A percentile compares a stretch with the other conserved stretches of the same genome.
Evolutionary conservation across 2,888 invertebrate species (phyloP).

Genomic region (Kuschelorhynchus macadamiae): DNA sequence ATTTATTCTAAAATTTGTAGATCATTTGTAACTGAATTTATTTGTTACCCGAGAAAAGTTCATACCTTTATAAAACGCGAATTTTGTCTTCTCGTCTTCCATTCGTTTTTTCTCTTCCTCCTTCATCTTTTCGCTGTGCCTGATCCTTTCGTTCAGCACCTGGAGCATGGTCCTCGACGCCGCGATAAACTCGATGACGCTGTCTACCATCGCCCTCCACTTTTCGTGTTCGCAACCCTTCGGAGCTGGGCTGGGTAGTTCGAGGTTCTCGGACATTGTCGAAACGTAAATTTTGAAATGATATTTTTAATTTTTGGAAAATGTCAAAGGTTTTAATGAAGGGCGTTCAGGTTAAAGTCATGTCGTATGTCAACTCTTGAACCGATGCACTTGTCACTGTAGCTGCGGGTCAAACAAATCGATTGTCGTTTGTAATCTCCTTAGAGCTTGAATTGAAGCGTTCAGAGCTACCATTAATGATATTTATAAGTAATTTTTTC

Average conservation of each 20-base stretch:
- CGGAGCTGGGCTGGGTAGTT: not conserved
- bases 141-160: slow-evolving; percentile 35
- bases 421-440: too few species aligned
- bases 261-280: slow-evolving; percentile 6
- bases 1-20: too few species aligned
- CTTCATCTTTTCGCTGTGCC: slow-evolving; percentile 14
- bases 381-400: too few species aligned
- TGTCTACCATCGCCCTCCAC: slow-evolving; percentile 50
- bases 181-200: slow-evolving; percentile 48
- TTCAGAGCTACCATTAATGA: too few species aligned
- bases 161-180: slow-evolving; percentile 46
- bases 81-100: slow-evolving; percentile 23
- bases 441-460: too few species aligned
- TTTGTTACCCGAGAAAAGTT: too few species aligned
- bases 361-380: too few species aligned
- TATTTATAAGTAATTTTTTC: too few species aligned
- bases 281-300: slow-evolving; percentile 18
- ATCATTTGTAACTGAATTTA: too few species aligned
- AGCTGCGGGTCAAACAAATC: too few species aligned
- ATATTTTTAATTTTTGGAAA: not conserved
- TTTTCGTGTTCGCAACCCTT: slow-evolving; percentile 33
- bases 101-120: slow-evolving; percentile 24
- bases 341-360: too few species aligned
- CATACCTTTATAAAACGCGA: slow-evolving; percentile 26
- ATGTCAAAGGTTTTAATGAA: slow-evolving; percentile 1